Base-by-base conservation (phyloP, 2,888 invertebrate species). In the Drosophila atripex region DNA sequence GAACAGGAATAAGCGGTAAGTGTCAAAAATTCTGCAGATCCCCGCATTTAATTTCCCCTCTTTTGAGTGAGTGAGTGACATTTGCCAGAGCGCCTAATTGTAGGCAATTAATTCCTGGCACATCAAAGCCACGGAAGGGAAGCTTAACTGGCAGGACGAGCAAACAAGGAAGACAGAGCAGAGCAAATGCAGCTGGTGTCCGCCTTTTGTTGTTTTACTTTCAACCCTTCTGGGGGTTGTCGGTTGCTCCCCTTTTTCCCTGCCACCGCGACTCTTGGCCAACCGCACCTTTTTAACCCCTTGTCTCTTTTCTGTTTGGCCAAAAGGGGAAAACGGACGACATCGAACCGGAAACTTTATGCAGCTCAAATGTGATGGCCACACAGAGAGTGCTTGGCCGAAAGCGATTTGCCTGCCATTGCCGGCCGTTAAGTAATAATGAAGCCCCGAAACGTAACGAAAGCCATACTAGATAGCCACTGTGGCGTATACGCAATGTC, bases 91-190 rank as follows among this genome's bases (percentile, higher is more conserved):
- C 77, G 78, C 85, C 83, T 89, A 89, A 89, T 86, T 88, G 88
- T 80, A 82, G 87, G 86, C 89, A 90, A 89, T 89, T 89, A 89
- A 89, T 90, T 84, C 89, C 80, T 80, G 84, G 86, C 86, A 89
- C 79, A 80, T 86, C 86, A 88, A 85, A 84, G 82, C 68, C 59
- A 51, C 61, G 71, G 72, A 82, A 70, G 68, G 71, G 71, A 66
- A 39, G 57, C 50, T 21, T 53, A 56, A 66, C 66, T 23, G 49
- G 57, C 43, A 57, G 57, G 65, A 47, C 51, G 69, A 69, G 68
- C 74, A 66, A 41, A 64, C 66, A 76, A 85, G 55, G 68, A 80
- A 68, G 85, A 68, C 77, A 85, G 80, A 85, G 80, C 46, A 85
- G 52, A 72, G 72, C 88, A 86, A 85, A 86, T 88, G 82, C 82